A percentile compares a stretch with the other conserved stretches of the same genome.
Conservation (phyloP, 92 coral and sea anemone genomes). For the Phenganax stokvisi region DNA sequence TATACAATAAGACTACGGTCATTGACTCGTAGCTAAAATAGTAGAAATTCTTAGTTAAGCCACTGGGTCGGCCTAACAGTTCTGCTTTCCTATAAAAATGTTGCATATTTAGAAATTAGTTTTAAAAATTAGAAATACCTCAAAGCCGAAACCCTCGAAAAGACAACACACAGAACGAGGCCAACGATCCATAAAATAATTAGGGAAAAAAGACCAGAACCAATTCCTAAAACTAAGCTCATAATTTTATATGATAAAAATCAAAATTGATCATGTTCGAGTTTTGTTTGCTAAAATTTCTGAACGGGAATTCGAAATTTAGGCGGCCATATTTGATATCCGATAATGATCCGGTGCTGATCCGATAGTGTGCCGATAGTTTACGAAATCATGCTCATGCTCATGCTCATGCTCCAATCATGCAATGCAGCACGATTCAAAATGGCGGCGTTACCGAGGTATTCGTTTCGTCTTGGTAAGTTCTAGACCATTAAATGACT, state of each 20-base stretch:
- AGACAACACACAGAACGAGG: constrained; percentile 76
- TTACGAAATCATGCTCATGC: background rate
- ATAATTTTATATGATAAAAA: constrained; percentile 21
- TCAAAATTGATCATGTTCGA: background rate
- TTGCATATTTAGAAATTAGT: background rate
- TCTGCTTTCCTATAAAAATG: too few species aligned
- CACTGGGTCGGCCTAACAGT: too few species aligned
- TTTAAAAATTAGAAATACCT: constrained; percentile 45
- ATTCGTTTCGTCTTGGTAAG: constrained; percentile 29
- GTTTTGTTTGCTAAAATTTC: background rate
- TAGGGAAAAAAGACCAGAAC: constrained; percentile 75
- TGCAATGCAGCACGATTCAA: constrained; percentile 24
- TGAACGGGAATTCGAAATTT: background rate
- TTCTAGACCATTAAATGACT: background rate
- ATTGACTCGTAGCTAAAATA: too few species aligned
- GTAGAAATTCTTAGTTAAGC: too few species aligned
- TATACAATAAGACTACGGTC: too few species aligned
- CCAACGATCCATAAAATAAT: constrained; percentile 85
- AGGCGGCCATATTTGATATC: constrained; percentile 12
- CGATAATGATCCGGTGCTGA: too few species aligned
- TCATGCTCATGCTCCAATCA: background rate
- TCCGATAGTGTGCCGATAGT: background rate
- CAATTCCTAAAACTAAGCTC: constrained; percentile 92
- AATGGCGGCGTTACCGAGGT: constrained; percentile 27
- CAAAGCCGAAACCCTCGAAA: constrained; percentile 80